A percentile compares a stretch with the other conserved stretches of the same genome.
Evolutionary conservation across 2,888 invertebrate species (phyloP).

Genomic region (Stomorhina lunata): DNA sequence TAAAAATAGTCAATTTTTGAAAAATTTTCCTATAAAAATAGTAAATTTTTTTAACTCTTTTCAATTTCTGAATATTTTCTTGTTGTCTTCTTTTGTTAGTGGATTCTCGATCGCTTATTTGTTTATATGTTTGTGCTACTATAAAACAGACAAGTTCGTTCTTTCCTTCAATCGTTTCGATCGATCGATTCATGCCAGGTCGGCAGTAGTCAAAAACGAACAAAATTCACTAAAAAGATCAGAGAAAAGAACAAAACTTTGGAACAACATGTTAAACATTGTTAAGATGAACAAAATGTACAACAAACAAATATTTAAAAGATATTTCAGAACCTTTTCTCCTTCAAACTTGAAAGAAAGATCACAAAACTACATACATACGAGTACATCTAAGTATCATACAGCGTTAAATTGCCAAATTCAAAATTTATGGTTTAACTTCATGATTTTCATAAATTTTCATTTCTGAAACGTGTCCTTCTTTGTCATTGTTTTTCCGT

Average conservation of each 20-base stretch:
- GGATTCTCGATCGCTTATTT: not conserved
- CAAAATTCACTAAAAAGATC: not conserved
- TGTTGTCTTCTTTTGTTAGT: not conserved
- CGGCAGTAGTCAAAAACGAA: constrained; percentile 55
- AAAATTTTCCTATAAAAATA: too few relatives aligned
- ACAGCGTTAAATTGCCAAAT: constrained; percentile 72
- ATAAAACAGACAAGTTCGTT: constrained; percentile 53
- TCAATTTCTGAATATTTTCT: not conserved
- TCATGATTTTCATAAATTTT: constrained; percentile 76
- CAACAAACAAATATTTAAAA: constrained; percentile 45
- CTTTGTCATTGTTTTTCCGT: constrained; percentile 66
- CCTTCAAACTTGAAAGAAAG: not conserved
- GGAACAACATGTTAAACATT: constrained; percentile 53
- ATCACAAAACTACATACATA: constrained; percentile 12
- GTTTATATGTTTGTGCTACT: constrained; percentile 31
- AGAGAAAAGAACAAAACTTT: constrained; percentile 43
- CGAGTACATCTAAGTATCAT: too few relatives aligned
- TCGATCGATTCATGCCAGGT: constrained; percentile 66
- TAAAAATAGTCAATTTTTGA: too few relatives aligned
- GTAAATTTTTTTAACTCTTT: not conserved
- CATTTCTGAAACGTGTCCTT: constrained; percentile 73
- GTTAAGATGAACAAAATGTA: constrained; percentile 24
- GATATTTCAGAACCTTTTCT: constrained; percentile 4
- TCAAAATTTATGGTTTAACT: constrained; percentile 74
- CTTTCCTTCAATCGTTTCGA: constrained; percentile 29